Evolutionary conservation across 1,140 invertebrate species (phyloP).

Genomic region (Zaprionus kolodkinae): DNA sequence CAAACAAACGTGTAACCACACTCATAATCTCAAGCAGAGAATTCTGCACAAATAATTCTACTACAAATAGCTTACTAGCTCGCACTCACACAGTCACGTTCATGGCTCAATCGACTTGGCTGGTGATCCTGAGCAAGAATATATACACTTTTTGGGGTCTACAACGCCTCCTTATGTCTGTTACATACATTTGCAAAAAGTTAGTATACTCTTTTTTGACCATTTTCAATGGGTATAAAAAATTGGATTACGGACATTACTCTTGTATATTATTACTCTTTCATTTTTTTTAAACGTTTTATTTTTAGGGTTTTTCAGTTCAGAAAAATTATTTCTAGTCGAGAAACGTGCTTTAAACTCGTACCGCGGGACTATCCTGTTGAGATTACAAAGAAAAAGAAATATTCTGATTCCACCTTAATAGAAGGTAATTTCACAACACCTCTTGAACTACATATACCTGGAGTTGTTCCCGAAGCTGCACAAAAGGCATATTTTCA

Average conservation of each 20-base stretch:
- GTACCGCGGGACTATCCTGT: conserved; percentile 93
- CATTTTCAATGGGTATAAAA: too few relatives aligned
- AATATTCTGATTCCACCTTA: conserved; percentile 89
- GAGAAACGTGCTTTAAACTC: conserved; percentile 92
- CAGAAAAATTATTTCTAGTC: conserved; percentile 93
- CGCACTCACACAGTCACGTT: too few relatives aligned
- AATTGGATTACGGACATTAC: conserved; percentile 15
- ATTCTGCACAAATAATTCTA: too few relatives aligned
- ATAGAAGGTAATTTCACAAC: conserved; percentile 95
- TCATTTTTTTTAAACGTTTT: background rate
- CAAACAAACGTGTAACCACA: too few relatives aligned
- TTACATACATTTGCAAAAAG: too few relatives aligned
- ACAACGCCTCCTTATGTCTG: too few relatives aligned
- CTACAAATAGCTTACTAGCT: too few relatives aligned
- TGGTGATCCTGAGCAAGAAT: too few relatives aligned
- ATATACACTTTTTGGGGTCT: too few relatives aligned
- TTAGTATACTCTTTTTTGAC: too few relatives aligned
- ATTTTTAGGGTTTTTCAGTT: conserved; percentile 93
- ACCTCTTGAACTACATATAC: conserved; percentile 92
- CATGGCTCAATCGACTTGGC: too few relatives aligned
- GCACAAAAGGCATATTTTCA: conserved; percentile 93
- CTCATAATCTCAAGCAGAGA: too few relatives aligned
- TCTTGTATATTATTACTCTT: background rate
- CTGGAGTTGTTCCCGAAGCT: conserved; percentile 94
- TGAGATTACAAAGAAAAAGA: conserved; percentile 95